Conservation (phyloP, 2,797 vertebrate species). For the Cyclopterus lumpus region DNA sequence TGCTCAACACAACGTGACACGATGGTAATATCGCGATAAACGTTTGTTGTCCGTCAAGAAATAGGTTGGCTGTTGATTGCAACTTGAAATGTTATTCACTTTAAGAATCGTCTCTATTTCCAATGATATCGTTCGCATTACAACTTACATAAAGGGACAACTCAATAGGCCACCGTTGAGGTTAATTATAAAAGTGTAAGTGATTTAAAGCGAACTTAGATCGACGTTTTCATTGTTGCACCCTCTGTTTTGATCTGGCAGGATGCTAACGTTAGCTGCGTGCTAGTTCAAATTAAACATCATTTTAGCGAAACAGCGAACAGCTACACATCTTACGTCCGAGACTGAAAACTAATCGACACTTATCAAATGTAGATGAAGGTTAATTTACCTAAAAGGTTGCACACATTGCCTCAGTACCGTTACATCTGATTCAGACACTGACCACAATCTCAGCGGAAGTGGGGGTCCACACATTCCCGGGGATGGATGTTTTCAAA, state of each 20-base stretch:
- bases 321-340: fast-evolving
- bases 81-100: not conserved
- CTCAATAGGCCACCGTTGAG: not conserved
- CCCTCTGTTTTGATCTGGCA: conserved; percentile 57
- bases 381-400: conserved; percentile 23
- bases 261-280: conserved; percentile 47
- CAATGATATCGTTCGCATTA: not conserved
- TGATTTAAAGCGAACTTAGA: conserved; percentile 17
- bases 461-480: not conserved
- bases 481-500: conserved; percentile 31
- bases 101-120: not conserved
- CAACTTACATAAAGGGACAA: not conserved
- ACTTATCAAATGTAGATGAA: not conserved
- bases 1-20: not conserved
- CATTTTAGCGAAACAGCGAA: not conserved
- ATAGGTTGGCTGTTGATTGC: not conserved
- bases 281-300: not conserved
- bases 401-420: not conserved
- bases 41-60: not conserved
- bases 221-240: not conserved
- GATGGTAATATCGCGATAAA: not conserved
- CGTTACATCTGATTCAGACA: not conserved
- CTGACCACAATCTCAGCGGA: conserved; percentile 30
- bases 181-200: not conserved
- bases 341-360: not conserved